phyloP scores from a whole-genome alignment of 1,140 invertebrate species.

The Idris sp. region DNA sequence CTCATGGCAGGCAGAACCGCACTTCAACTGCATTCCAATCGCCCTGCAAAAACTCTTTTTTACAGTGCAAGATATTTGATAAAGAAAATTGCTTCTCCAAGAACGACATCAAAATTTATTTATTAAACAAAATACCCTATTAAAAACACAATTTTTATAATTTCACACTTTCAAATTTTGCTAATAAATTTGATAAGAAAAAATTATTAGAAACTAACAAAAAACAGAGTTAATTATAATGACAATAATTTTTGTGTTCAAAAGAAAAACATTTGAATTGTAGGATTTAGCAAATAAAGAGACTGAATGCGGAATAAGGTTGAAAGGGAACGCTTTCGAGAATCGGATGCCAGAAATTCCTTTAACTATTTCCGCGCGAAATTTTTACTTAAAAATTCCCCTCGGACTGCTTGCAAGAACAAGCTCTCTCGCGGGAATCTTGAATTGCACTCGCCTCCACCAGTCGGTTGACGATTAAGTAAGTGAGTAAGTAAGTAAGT shows the following conservation, averaged over 20 bases:
- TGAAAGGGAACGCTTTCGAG: constrained; percentile 41
- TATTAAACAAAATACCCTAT: too few species aligned
- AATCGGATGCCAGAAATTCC: constrained; percentile 37
- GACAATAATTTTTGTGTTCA: too few species aligned
- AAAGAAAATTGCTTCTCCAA: too few species aligned
- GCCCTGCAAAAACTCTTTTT: constrained; percentile 60
- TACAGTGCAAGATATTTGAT: too few species aligned
- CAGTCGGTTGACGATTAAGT: constrained; percentile 64
- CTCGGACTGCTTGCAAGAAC: constrained; percentile 31
- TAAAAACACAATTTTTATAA: too few species aligned
- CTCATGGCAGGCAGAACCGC: constrained; percentile 68
- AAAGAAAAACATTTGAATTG: too few species aligned
- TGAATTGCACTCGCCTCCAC: constrained; percentile 43
- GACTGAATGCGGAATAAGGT: constrained; percentile 31
- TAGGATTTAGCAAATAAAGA: constrained; percentile 28
- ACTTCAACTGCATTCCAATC: constrained; percentile 68
- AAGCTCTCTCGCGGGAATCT: constrained; percentile 30
- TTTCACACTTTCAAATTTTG: too few species aligned
- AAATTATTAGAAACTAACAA: too few species aligned
- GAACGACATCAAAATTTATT: too few species aligned
- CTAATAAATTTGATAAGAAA: too few species aligned
- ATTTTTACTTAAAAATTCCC: constrained; percentile 48
- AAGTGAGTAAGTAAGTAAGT: constrained; percentile 63
- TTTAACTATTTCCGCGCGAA: constrained; percentile 44
- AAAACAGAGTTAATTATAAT: too few species aligned